A percentile compares a stretch with the other conserved stretches of the same genome.
These are phyloP conservation scores for Melanocharis versteri DNA, from an alignment of 2,113 vertebrate genomes.

Conservation along the genomic window DNA sequence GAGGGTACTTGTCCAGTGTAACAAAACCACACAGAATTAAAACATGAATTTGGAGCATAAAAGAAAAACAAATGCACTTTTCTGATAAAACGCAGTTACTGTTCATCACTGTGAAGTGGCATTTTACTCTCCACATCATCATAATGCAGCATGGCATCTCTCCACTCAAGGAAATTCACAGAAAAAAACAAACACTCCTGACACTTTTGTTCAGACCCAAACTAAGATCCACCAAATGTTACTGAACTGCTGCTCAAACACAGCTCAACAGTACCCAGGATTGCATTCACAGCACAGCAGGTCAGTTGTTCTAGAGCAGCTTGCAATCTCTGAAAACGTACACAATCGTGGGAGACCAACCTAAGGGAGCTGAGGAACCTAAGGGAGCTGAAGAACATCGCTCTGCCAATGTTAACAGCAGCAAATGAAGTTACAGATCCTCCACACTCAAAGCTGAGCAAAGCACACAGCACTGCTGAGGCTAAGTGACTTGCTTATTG, in stretches of 20 bases:
- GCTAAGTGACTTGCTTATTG: accelerated
- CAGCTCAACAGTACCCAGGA: neutral
- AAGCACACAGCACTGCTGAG: neutral
- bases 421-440: neutral
- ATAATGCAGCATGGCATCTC: neutral
- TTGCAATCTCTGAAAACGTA: neutral
- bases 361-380: neutral
- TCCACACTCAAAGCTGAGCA: neutral
- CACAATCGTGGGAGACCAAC: neutral
- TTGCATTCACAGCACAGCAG: neutral
- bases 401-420: neutral
- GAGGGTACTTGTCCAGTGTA: neutral
- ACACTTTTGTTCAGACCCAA: neutral
- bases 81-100: neutral
- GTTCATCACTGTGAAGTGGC: neutral
- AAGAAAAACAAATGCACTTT: neutral
- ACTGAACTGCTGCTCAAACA: neutral
- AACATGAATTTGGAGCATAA: neutral
- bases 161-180: neutral
- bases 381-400: neutral
- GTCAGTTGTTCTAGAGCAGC: neutral
- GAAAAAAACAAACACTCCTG: neutral
- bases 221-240: neutral
- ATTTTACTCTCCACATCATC: neutral
- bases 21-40: neutral